Base-by-base conservation (phyloP, 2,888 invertebrate genomes). In the Apodemia duryi region DNA sequence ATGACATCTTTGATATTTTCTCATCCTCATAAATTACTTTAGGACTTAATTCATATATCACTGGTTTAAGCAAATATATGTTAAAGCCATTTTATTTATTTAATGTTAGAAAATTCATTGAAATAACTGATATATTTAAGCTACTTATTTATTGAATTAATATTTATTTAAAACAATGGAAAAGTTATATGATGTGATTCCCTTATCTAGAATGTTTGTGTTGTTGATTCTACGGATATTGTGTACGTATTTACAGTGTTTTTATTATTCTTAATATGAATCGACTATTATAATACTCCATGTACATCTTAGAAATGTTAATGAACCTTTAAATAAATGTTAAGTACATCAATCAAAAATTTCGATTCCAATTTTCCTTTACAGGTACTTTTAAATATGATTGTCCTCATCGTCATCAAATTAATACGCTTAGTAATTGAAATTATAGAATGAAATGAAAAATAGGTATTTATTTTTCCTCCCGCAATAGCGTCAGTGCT, bases 221-320 rank as follows among this genome's bases (percentile, higher is more conserved):
- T 54, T 54, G 54, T 54, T 54, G 54, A 54, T 10, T 54, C 28
- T 54, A 54, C 29, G 54, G 29, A 28, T 29, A 54, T 43, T 54
- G 54, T 54, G 54, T 54, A 29, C 11, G 9, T 28, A 9, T 52
- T 54, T 10, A 54, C 29, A 54, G 11, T 54, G 54, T 28, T 52
- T 54, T 54, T 54, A 11, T 43, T 43, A 43, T 43, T 43, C 43
- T 43, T 43, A 43, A 13, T 9, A 13, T 32, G 32, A 57, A 57
- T 57, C 32, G 13, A 57, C 28, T 57, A 57, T 57, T 57, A 57
- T 57, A 57, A 57, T 57, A 57, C 57, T 57, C 32, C 28, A 57
- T 32, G 57, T 57, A 57, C 28, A 57, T 57, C 11, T 32, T 32
- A 57, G 29, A 57, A 32, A 13, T 57, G 57, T 57, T 57, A 57